These are phyloP conservation scores for Ochotona princeps DNA, from an alignment of 2,113 vertebrate species.

Conservation along the genomic window DNA sequence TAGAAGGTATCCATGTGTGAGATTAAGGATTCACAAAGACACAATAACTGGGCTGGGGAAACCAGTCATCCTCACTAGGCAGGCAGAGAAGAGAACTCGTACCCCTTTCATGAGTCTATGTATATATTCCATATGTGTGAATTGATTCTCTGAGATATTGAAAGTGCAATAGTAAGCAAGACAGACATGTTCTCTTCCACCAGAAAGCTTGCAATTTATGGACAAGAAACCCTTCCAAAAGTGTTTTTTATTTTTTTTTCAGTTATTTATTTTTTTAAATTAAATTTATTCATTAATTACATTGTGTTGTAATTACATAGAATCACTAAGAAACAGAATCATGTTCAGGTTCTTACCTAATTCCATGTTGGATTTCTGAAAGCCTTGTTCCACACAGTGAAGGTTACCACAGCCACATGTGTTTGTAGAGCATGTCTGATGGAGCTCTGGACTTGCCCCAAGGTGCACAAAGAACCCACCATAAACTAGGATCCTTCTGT, in stretches of 20 bases:
- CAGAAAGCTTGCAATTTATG: not conserved
- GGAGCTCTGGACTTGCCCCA: not conserved
- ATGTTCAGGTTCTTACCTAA: not conserved
- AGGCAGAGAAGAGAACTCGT: not conserved
- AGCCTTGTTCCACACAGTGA: not conserved
- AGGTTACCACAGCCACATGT: not conserved
- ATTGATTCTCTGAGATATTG: not conserved
- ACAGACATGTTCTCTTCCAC: not conserved
- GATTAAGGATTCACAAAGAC: not conserved
- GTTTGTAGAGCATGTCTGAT: not conserved
- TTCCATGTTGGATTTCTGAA: not conserved
- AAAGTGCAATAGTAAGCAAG: not conserved
- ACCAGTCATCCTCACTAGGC: not conserved
- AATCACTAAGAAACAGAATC: not conserved
- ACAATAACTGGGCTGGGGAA: not conserved
- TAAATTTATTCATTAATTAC: too few relatives aligned
- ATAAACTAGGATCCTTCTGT: not conserved
- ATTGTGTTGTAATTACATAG: too few relatives aligned
- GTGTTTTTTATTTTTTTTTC: too few relatives aligned
- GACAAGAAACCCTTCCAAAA: not conserved
- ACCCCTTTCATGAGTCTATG: not conserved
- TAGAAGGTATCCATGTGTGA: not conserved
- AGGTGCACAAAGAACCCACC: not conserved
- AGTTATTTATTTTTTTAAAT: too few relatives aligned
- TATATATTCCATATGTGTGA: not conserved